Evolutionary conservation across 2,888 invertebrate species (phyloP), one percentile per base, ranked within the genome.

Genomic region (Trachelus troglodyta): DNA sequence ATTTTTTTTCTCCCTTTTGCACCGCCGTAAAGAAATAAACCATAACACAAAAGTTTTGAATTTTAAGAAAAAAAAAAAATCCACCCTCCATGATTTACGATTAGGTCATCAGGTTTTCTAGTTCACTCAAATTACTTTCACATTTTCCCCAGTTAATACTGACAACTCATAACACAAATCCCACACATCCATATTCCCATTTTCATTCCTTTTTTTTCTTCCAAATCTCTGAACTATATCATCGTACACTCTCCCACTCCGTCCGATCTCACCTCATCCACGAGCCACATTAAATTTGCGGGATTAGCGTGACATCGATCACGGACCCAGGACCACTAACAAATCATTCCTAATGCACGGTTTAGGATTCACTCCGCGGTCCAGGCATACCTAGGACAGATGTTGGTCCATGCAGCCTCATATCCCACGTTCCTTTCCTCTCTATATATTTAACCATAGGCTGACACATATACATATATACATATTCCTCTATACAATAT

Each of bases 1-100:
- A 83, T 84, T 87, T 88, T 87, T 87, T 87, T 75, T 71, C 75
- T 75, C 11, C 40, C n/a, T n/a, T 56, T 40, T 40, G 71, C 75
- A 77, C 68, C 69, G 74, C 78, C 76, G 81, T 87, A 87, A 89
- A 88, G 83, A 87, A 90, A 88, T 89, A 87, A 87, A 88, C 73
- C 11, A 31, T 34, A 31, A 9, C 56, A 56, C 23, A 23, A 15
- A 23, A 23, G 56, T 56, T 56, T 56, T 56, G 56, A 56, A 56
- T 56, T 56, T 56, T 56, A 23, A 9, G 6, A 12, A 6, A 15
- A 40, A 23, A 40, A 40, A 40, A 15, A 56, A 23, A 23, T 6
- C 9, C 56, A 23, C 56, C 56, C 56, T 56, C 56, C 23, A 40
- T 56, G 56, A 56, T 56, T 56, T 56, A 56, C 56, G 56, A 56